Evolutionary conservation across 2,888 invertebrate species (phyloP), one percentile per base, ranked within the genome.

Genomic region (Horisme vitalbata): DNA sequence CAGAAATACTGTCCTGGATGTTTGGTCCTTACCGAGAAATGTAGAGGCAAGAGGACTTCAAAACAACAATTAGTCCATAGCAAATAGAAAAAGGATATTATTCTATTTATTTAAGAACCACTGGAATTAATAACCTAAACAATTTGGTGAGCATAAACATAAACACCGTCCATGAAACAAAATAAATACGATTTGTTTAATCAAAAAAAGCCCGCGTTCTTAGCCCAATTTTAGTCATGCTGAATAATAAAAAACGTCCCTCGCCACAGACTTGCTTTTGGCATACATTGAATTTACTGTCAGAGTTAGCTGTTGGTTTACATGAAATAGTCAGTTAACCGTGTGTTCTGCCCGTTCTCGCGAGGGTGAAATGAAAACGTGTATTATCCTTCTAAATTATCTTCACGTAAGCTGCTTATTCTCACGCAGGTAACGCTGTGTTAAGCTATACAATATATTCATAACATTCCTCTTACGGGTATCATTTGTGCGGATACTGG

Each of bases 191-290:
- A 31, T n/a, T 27, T 35, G 38, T 34, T 31, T 39, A 3, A 39
- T 39, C 20, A 15, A n/a, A n/a, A n/a, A n/a, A 38, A 30, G 12
- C 24, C 30, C 43, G 13, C 30, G 43, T 21, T 43, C 43, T 43
- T 37, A 24, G 14, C 31, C 5, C 48, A 38, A 48, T 48, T 48
- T 34, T 14, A 36, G 34, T 34, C 23, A 21, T 32, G 21, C 11
- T 41, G 30, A 43, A 37, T 48, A 43, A 37, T 47, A 11, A 28
- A 41, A 47, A 41, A 33, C 27, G 30, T 41, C 32, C 9, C 21
- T 32, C 31, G 26, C 12, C 9, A 15, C 32, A 12, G 14, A 3
- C 31, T 15, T 13, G 5, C 31, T 13, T 36, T 31, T 30, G 15
- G 28, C 14, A 30, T 26, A 13, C 23, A 35, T 28, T 28, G 34